Base-by-base conservation (phyloP, 2,888 invertebrate species). In the Pantelozetes paolii region DNA sequence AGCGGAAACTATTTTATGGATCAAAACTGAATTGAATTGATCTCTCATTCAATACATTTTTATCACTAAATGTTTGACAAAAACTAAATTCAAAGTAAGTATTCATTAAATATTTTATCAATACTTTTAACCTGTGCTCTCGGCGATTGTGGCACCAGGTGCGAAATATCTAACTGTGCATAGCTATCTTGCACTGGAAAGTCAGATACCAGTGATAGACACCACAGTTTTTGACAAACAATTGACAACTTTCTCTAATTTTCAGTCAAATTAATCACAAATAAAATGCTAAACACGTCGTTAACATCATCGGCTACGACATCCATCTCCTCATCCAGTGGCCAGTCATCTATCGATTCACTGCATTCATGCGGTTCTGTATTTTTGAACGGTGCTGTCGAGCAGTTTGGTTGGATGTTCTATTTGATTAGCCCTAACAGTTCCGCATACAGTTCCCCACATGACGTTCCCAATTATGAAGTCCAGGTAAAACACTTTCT, bases 381-480 rank as follows among this genome's bases (percentile, higher is more conserved):
- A n/a, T 70, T 74, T n/a, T 28, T 40, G 0, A 26, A 69, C 13
- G 74, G 74, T 23, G 26, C 32, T 2, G 1, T 74, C 6, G 74
- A 74, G 59, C 74, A 74, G 54, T 30, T 74, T 3, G 70, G 70
- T 3, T 74, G 74, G 74, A 28, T 74, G 48, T 74, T 74, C 50
- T 74, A 74, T 59, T n/a, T 70, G 18, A 57, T 74, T 18, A 54
- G 48, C 18, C 74, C 74, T 1, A 70, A 74, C 50, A 48, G n/a
- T 15, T 30, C 28, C 18, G 30, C 30, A 15, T 30, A 59, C 11
- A 30, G 30, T 2, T 9, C 6, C 26, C 59, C 59, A 2, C 20
- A 72, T n/a, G 36, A 72, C 11, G 72, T 72, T 20, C 57, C 72
- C 6, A 36, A 72, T 20, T 72, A 72, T 54, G 72, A 72, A 42